Evolutionary conservation across 2,888 invertebrate species (phyloP).

Genomic region (Euphydryas editha): DNA sequence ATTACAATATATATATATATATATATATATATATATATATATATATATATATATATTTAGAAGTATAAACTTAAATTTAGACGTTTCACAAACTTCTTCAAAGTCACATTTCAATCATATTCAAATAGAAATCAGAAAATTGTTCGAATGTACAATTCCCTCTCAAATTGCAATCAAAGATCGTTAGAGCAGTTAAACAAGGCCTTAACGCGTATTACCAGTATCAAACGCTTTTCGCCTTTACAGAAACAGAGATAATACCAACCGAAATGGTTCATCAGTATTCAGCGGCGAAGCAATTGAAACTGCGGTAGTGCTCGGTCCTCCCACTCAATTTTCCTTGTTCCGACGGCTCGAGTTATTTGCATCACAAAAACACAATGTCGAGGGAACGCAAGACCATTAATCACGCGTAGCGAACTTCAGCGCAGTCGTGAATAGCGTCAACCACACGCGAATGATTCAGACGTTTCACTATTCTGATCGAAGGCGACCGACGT

Average conservation of each 20-base stretch:
- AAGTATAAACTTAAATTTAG: background rate
- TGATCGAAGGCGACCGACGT: constrained; percentile 36
- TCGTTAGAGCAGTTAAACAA: constrained; percentile 30
- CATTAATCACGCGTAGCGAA: constrained; percentile 80
- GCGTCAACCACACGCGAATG: constrained; percentile 78
- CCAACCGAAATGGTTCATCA: constrained; percentile 77
- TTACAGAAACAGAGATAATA: constrained; percentile 57
- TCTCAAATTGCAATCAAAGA: constrained; percentile 25
- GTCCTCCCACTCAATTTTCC: constrained; percentile 81
- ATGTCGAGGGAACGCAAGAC: constrained; percentile 79
- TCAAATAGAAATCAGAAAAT: constrained; percentile 9
- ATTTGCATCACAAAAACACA: constrained; percentile 84
- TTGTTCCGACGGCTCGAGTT: constrained; percentile 81
- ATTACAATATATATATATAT: background rate
- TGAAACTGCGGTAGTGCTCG: constrained; percentile 79
- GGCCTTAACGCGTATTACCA: constrained; percentile 33
- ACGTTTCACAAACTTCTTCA: background rate
- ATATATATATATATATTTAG: background rate
- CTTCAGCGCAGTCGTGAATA: constrained; percentile 71
- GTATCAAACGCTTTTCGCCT: constrained; percentile 42
- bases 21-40: no score
- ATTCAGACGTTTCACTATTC: constrained; percentile 64
- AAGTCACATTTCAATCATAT: background rate
- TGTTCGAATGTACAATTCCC: constrained; percentile 6
- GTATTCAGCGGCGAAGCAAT: constrained; percentile 80